A percentile compares a stretch with the other conserved stretches of the same genome.
Conservation (phyloP, 2,113 vertebrate species). For the Saguinus midas region DNA sequence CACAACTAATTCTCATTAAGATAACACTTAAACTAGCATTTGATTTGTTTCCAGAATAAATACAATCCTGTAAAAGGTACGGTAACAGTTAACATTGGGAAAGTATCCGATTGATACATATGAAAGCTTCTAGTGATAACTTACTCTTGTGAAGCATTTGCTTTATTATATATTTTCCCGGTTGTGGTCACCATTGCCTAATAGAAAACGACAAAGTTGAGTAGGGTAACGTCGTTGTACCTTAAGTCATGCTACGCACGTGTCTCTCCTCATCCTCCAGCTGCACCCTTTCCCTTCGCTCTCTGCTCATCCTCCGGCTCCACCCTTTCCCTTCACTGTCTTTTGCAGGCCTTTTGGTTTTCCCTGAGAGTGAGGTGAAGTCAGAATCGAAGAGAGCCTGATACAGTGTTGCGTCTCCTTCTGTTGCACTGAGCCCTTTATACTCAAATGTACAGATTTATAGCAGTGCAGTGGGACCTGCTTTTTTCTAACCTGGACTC, state of each 20-base stretch:
- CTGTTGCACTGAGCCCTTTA: background rate
- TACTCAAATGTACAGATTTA: background rate
- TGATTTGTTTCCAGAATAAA: slow-evolving; percentile 43
- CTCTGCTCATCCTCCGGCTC: background rate
- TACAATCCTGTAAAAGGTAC: background rate
- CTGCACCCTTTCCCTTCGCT: background rate
- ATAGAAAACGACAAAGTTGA: background rate
- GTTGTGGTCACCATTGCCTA: background rate
- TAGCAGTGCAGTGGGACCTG: background rate
- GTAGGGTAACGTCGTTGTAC: background rate
- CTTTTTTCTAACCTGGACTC: background rate
- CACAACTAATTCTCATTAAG: slow-evolving; percentile 29
- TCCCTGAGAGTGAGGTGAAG: background rate
- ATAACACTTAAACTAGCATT: background rate
- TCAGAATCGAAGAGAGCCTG: background rate
- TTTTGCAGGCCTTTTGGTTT: background rate
- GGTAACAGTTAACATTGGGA: background rate
- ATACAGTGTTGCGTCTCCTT: background rate
- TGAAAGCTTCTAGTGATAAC: background rate
- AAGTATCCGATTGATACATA: background rate
- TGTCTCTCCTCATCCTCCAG: background rate
- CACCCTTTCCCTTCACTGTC: background rate
- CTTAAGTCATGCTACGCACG: no score
- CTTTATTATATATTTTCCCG: background rate
- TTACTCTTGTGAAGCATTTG: background rate